phyloP scores from a whole-genome alignment of 2,888 invertebrate genomes.

The Mythimna vitellina region DNA sequence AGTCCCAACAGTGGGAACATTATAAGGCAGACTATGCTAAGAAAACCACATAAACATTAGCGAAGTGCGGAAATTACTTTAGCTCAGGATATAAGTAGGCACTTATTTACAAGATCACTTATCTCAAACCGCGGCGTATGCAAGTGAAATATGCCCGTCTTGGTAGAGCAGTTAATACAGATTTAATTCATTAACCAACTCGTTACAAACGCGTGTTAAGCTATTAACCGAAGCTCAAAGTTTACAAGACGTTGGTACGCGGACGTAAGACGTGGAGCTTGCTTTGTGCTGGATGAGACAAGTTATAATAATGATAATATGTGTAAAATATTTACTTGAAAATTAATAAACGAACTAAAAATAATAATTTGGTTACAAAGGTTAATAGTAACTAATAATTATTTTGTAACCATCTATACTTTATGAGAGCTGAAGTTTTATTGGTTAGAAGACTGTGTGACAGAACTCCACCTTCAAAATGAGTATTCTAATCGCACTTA shows the following conservation, averaged over 20 bases:
- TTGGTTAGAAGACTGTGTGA: too few species aligned
- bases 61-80: constrained; percentile 32
- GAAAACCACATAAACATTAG: constrained; percentile 6
- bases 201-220: constrained; percentile 82
- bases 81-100: constrained; percentile 32
- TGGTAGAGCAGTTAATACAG: constrained; percentile 74
- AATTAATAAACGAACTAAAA: too few species aligned
- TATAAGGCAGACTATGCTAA: too few species aligned
- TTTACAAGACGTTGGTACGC: constrained; percentile 73
- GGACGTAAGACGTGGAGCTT: constrained; percentile 53
- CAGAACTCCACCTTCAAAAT: too few species aligned
- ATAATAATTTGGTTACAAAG: too few species aligned
- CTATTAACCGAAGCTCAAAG: constrained; percentile 77
- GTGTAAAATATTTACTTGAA: too few species aligned
- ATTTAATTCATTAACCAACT: constrained; percentile 85
- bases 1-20: too few species aligned
- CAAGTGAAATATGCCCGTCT: constrained; percentile 55
- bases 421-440: too few species aligned
- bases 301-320: background rate
- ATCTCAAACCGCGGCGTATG: constrained; percentile 54
- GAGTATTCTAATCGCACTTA: too few species aligned
- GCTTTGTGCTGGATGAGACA: constrained; percentile 54
- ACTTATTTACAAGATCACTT: constrained; percentile 48
- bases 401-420: too few species aligned
- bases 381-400: too few species aligned